Base-by-base conservation (phyloP, 2,888 invertebrate genomes). In the Pterostichus niger region DNA sequence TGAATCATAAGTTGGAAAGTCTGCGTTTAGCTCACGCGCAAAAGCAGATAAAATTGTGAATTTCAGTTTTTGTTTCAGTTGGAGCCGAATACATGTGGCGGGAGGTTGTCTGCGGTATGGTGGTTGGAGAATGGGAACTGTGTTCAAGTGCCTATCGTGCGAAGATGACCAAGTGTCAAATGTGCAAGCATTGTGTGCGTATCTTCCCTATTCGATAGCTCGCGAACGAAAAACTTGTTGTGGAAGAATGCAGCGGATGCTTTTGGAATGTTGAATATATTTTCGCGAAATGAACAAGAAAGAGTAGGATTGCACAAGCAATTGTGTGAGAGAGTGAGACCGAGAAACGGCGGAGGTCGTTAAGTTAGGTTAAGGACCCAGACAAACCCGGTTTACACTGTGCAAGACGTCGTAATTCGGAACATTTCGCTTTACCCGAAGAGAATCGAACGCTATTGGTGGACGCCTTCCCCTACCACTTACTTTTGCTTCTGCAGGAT, bases 311-410 rank as follows among this genome's bases (percentile, higher is more conserved):
- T 52, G 75, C 75, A 24, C 31, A 59, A 35, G 44, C 35, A 52
- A 82, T 61, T 78, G 78, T 54, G 59, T 77, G 82, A 61, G 83
- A 52, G 84, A 86, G 84, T 84, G 85, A 85, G 86, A 86, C 82
- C 84, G 82, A 84, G 77, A 84, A 75, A 84, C 84, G 84, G 84
- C 84, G 84, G 84, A 84, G 88, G 89, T 88, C 89, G 89, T 90
- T 90, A 89, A 88, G 89, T 90, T 90, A 89, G 90, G 90, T 90
- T 90, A 90, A 90, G 90, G 90, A 90, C 90, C 90, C 90, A 90
- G 90, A 90, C 90, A 87, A 88, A 86, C 87, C 89, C 87, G 88
- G 87, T 88, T 89, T 87, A 89, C 89, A 89, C 89, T 86, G 87
- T 86, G 85, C 86, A 85, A 86, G 84, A 81, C 68, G 84, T 80